Percentiles rank a stretch among this genome's conserved stretches.
Evolutionary conservation across 1,140 invertebrate genomes (phyloP).

Genomic region (Zaprionus nigranus): DNA sequence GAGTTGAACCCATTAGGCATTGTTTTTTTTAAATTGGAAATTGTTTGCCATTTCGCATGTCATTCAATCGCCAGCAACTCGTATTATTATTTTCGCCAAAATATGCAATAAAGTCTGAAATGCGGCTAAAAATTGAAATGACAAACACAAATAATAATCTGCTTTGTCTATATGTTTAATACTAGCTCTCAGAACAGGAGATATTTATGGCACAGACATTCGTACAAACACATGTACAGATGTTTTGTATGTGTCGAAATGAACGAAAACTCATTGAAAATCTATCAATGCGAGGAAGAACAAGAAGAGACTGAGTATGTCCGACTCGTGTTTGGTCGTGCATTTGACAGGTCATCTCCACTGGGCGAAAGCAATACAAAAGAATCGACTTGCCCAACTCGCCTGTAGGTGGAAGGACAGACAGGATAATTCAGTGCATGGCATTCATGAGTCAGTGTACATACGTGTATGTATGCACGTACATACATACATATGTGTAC

Average conservation of each 20-base stretch:
- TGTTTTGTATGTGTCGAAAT: conserved; percentile 21
- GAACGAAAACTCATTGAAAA: conserved; percentile 56
- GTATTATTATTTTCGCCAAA: not conserved
- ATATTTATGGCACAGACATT: not conserved
- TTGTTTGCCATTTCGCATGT: conserved; percentile 6
- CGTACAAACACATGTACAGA: not conserved
- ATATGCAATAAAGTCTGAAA: not conserved
- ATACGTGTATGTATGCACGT: conserved; percentile 1
- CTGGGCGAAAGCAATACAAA: conserved; percentile 44
- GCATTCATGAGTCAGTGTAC: conserved; percentile 58
- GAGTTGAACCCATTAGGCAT: not conserved
- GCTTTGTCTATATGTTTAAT: not conserved
- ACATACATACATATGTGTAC: conserved; percentile 32
- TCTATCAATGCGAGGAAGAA: conserved; percentile 46
- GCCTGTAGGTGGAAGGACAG: conserved; percentile 2
- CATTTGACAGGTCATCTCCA: conserved; percentile 74
- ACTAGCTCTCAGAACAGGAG: conserved; percentile 4
- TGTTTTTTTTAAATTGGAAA: not conserved
- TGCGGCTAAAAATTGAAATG: conserved; percentile 7
- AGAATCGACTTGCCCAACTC: conserved; percentile 34
- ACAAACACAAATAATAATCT: conserved; percentile 16
- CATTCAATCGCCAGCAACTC: conserved; percentile 1
- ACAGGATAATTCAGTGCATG: conserved; percentile 52
- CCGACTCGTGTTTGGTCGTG: conserved; percentile 57
- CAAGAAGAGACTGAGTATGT: conserved; percentile 15